These are phyloP conservation scores for Leiothrix lutea DNA, from an alignment of 2,113 vertebrate genomes.

Conservation along the genomic window DNA sequence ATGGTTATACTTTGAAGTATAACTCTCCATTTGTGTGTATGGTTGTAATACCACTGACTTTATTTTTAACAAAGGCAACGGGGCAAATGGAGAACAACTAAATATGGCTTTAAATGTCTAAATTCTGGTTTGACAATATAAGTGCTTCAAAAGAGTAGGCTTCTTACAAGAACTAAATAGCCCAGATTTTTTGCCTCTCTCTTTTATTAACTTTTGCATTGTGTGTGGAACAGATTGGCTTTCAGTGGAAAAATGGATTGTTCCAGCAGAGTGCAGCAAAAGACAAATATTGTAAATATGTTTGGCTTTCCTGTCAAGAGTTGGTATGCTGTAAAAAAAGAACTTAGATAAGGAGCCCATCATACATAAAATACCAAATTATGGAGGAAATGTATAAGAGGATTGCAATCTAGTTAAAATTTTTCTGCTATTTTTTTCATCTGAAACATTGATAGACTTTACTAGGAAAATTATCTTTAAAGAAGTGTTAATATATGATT, in stretches of 20 bases:
- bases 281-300: conserved; percentile 60
- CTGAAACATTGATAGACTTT: not conserved
- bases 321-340: not conserved
- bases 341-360: not conserved
- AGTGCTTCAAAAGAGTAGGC: not conserved
- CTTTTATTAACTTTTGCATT: not conserved
- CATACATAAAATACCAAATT: not conserved
- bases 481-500: not conserved
- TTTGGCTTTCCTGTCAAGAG: not conserved
- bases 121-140: not conserved
- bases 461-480: not conserved
- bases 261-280: conserved; percentile 80
- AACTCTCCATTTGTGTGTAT: not conserved
- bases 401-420: not conserved
- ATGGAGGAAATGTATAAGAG: not conserved
- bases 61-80: not conserved
- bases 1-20: not conserved
- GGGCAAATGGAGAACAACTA: not conserved
- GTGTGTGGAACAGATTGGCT: not conserved
- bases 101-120: not conserved
- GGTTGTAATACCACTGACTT: not conserved
- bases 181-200: not conserved
- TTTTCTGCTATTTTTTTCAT: not conserved
- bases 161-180: not conserved
- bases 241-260: not conserved